A percentile compares a stretch with the other conserved stretches of the same genome.
Evolutionary conservation across 2,797 vertebrate species (phyloP).

Genomic region (Amphiprion clarkii): DNA sequence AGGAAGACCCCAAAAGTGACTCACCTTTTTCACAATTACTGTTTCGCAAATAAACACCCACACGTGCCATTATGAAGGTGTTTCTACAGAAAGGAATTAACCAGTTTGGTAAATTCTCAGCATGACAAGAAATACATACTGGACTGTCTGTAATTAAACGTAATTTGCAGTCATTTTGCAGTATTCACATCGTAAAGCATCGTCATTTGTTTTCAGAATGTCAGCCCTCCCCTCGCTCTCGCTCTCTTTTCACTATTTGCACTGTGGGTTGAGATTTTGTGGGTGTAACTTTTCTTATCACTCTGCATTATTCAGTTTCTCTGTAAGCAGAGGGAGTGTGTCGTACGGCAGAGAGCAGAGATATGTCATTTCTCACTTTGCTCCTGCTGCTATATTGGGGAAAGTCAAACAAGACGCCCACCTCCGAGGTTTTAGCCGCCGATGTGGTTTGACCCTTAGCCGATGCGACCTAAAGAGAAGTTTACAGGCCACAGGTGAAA

Average conservation of each 20-base stretch:
- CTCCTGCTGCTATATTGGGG: constrained; percentile 42
- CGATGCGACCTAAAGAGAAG: neutral
- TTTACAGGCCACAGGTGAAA: constrained; percentile 13
- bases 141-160: constrained; percentile 1
- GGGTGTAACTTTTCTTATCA: constrained; percentile 61
- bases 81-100: constrained; percentile 6
- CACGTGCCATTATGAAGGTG: neutral
- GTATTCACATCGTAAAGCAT: constrained; percentile 9
- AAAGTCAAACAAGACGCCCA: constrained; percentile 38
- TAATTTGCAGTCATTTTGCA: constrained; percentile 1
- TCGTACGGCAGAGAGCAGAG: constrained; percentile 1
- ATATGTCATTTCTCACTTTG: constrained; percentile 1
- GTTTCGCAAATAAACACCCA: constrained; percentile 4
- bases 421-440: neutral
- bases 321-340: constrained; percentile 43
- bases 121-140: constrained; percentile 1
- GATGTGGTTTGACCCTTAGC: neutral
- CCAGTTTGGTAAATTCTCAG: constrained; percentile 7
- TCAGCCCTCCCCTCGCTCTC: neutral
- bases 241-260: constrained; percentile 40
- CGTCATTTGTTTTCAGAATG: neutral
- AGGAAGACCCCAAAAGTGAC: constrained; percentile 2
- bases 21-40: constrained; percentile 8
- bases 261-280: constrained; percentile 23
- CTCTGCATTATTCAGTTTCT: constrained; percentile 40